phyloP scores from a whole-genome alignment of 2,797 vertebrate genomes.

The Pseudopleuronectes americanus region DNA sequence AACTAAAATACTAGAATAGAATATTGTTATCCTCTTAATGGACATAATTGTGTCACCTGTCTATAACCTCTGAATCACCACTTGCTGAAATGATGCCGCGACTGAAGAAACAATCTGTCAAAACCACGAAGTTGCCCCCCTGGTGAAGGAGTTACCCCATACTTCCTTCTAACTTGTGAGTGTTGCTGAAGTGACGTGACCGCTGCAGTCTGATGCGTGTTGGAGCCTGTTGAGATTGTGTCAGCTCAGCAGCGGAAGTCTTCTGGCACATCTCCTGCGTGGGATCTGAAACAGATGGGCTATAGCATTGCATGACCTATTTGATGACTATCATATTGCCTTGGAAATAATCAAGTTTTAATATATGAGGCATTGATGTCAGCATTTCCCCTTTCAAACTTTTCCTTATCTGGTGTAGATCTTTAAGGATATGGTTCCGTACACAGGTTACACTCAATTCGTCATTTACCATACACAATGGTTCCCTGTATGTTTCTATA shows the following conservation, averaged over 20 bases:
- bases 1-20: background rate
- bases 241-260: background rate
- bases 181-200: constrained; percentile 2
- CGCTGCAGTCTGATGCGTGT: constrained; percentile 17
- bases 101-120: background rate
- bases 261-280: constrained; percentile 9
- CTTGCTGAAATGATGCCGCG: constrained; percentile 1
- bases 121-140: background rate
- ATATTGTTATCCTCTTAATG: background rate
- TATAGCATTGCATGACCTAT: background rate
- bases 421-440: background rate
- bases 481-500: too few relatives aligned
- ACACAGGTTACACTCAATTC: too few relatives aligned
- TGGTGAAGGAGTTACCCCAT: constrained; percentile 17
- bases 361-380: background rate
- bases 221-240: constrained; percentile 35
- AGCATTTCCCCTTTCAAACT: background rate
- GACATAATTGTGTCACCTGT: background rate
- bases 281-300: background rate
- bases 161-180: constrained; percentile 24
- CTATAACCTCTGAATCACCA: background rate
- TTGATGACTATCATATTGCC: background rate
- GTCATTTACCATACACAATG: too few relatives aligned
- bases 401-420: background rate
- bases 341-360: background rate